Evolutionary conservation across 2,888 invertebrate genomes (phyloP).

Genomic region (Nymphalis urticae): DNA sequence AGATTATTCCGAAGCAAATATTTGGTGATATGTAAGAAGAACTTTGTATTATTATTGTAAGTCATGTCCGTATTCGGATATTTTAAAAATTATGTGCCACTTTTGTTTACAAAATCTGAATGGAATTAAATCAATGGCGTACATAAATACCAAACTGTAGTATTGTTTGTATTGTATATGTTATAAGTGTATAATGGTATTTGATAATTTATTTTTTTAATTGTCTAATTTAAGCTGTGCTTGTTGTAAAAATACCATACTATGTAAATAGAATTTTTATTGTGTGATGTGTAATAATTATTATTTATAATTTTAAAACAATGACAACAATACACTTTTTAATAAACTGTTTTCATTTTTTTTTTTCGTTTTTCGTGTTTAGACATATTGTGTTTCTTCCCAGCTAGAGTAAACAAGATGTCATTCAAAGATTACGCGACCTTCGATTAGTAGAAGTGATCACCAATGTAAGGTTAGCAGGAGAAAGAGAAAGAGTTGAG

Average conservation of each 20-base stretch:
- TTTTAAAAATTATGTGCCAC: constrained; percentile 15
- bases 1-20: neutral
- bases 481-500: neutral
- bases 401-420: neutral
- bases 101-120: constrained; percentile 19
- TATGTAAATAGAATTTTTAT: constrained; percentile 24
- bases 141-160: constrained; percentile 1
- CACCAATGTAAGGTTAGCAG: no score
- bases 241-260: constrained; percentile 14
- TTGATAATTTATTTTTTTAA: neutral
- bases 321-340: constrained; percentile 11
- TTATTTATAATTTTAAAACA: constrained; percentile 5
- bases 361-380: constrained; percentile 11
- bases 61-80: constrained; percentile 27
- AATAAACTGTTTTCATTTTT: constrained; percentile 12
- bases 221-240: neutral
- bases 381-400: constrained; percentile 15
- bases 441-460: no score
- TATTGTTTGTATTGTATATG: neutral
- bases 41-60: constrained; percentile 19
- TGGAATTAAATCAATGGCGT: constrained; percentile 16
- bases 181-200: neutral
- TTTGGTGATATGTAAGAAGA: constrained; percentile 24
- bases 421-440: no score
- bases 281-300: neutral